Conservation (phyloP, 2,888 invertebrate species). For the Hybos culiciformis region DNA sequence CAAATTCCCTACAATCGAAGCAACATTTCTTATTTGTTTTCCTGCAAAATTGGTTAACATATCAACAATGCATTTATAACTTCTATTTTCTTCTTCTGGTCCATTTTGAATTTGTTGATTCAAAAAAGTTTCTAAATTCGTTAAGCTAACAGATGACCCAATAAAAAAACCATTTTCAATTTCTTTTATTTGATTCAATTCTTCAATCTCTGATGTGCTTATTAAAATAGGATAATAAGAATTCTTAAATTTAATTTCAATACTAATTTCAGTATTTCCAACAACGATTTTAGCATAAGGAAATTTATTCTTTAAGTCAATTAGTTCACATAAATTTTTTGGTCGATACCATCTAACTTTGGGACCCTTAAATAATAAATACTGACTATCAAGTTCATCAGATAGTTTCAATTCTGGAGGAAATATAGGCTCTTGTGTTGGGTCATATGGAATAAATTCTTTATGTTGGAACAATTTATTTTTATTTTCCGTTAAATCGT, state of each 20-base stretch:
- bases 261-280: slow-evolving; percentile 83
- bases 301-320: slow-evolving; percentile 50
- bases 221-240: slow-evolving; percentile 65
- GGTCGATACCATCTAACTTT: slow-evolving; percentile 68
- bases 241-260: slow-evolving; percentile 82
- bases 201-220: slow-evolving; percentile 52
- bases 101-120: slow-evolving; percentile 39
- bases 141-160: slow-evolving; percentile 68
- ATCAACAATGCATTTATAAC: slow-evolving; percentile 54
- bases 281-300: slow-evolving; percentile 67
- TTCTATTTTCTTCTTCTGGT: slow-evolving; percentile 43
- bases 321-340: slow-evolving; percentile 45
- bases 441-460: slow-evolving; percentile 58
- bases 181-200: slow-evolving; percentile 47
- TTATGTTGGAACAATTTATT: slow-evolving; percentile 42
- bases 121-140: slow-evolving; percentile 55
- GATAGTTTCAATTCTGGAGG: slow-evolving; percentile 69
- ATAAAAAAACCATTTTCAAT: slow-evolving; percentile 47
- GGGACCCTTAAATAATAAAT: slow-evolving; percentile 46
- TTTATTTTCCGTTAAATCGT: slow-evolving; percentile 28
- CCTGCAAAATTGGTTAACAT: slow-evolving; percentile 95
- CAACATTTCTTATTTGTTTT: slow-evolving; percentile 87
- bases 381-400: slow-evolving; percentile 43
- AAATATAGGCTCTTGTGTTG: slow-evolving; percentile 80
- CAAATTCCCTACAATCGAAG: slow-evolving; percentile 83